Base-by-base conservation (phyloP, 2,113 vertebrate species). In the Sylvia atricapilla region DNA sequence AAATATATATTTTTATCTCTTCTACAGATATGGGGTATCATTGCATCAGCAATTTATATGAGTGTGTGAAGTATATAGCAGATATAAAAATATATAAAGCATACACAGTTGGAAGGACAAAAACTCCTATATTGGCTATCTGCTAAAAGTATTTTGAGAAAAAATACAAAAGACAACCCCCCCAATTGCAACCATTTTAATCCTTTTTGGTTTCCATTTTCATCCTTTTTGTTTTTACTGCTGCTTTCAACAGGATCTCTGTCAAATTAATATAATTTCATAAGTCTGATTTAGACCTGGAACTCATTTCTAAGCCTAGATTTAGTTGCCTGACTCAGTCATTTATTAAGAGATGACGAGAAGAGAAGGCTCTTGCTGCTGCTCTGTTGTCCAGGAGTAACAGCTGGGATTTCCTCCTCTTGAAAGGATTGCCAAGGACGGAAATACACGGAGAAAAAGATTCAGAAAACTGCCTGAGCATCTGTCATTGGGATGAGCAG, bases 371-470 rank as follows among this genome's bases (percentile, higher is more conserved):
- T 91, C 66, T 41, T 87, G 82, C 52, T 90, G 80, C 58, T 90
- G 78, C 56, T 67, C 74, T 73, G 49, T 77, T 95, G 93, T 62
- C 96, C 96, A 96, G 93, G 86, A 97, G 78, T 90, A 97, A 95
- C 97, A 98, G 96, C 97, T 98, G 98, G 96, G 92, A 96, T 97
- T 96, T 95, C 96, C 96, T 97, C 73, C 96, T 97, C 93, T 90
- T 96, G 89, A 66, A 97, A 95, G 75, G 56, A 72, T 64, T 97
- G 96, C 96, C 97, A 97, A 93, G 89, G 80, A 93, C 91, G 95
- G 96, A 92, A 97, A 96, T 81, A 81, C 25, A 37, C 30, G 28
- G 90, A 94, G 81, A 95, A 94, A 93, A 95, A 86, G 90, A 72
- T 80, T 94, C 91, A 46, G 90, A 97, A 97, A 97, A 97, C 97